Evolutionary conservation across 2,113 vertebrate genomes (phyloP).

Genomic region (Ranitomeya variabilis): DNA sequence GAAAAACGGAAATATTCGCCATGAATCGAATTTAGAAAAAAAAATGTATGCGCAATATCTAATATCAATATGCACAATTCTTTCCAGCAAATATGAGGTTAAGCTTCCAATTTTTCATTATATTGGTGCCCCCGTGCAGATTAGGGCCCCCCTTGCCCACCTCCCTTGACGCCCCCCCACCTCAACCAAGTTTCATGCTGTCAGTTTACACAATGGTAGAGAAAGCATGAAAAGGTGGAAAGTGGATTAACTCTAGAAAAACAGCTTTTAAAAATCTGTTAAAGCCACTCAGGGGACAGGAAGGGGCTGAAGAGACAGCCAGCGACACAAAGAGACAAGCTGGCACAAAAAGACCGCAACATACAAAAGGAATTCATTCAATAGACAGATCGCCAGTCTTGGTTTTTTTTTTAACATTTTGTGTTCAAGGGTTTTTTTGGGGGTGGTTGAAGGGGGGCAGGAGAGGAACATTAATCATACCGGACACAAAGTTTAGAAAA

Average conservation of each 20-base stretch:
- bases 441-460: too few species aligned
- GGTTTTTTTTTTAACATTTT: not conserved
- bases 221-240: conserved; percentile 52
- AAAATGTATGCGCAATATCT: too few species aligned
- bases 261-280: conserved; percentile 60
- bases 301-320: conserved; percentile 67
- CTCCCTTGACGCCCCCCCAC: not conserved
- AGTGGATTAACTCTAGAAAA: conserved; percentile 56
- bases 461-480: conserved; percentile 38
- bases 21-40: too few species aligned
- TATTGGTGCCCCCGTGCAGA: conserved; percentile 8
- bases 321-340: conserved; percentile 65
- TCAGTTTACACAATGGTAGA: conserved; percentile 49
- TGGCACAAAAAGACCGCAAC: conserved; percentile 14
- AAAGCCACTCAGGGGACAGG: conserved; percentile 60
- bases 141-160: not conserved
- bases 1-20: too few species aligned
- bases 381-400: not conserved
- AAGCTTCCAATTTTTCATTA: not conserved
- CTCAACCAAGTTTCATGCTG: conserved; percentile 31
- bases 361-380: conserved; percentile 20
- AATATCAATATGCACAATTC: not conserved
- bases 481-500: conserved; percentile 29
- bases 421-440: not conserved
- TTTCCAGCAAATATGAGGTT: conserved; percentile 19